Evolutionary conservation across 1,140 invertebrate species (phyloP), one percentile per base, ranked within the genome.

Genomic region (Zaprionus ornatus): DNA sequence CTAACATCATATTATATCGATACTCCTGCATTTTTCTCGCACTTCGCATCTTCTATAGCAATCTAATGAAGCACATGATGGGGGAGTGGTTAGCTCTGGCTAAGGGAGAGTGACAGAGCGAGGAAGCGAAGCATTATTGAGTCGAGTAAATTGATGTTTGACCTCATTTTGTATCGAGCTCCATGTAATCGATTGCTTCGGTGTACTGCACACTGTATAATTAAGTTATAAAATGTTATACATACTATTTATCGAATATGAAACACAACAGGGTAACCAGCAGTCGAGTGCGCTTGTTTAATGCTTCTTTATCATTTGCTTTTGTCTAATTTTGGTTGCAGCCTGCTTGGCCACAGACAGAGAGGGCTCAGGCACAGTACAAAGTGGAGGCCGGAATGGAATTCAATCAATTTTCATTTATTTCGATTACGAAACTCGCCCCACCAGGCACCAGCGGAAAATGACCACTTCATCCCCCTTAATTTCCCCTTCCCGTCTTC

Each of bases 331-430:
- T 88, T 88, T 66, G 72, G 79, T 81, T 87, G 84, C 77, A 75
- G 65, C 60, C 77, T 6, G 45, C 3, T 17, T 40, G 61, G 13
- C 56, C 40, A 57, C 27, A 29, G 27, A 29, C 27, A 29, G 7
- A 32, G 50, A 32, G 74, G 45, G 12, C 17, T 29, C 10, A 21
- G 45, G 17, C 17, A 17, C 15, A 13, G 19, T 4, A 21, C 45
- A 48, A 52, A 17, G 57, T 32, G 9, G 25, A 48, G 32, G n/a
- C 13, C 37, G 37, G n/a, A 88, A 91, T 91, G 88, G 88, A 91
- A 91, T 91, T 91, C 88, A 82, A 91, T 91, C 90, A 91, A 91
- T 91, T 91, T 91, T 87, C 88, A 91, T 91, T 91, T 91, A 91
- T 75, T 85, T 86, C 88, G 84, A 88, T 87, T 88, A 72, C 80